Evolutionary conservation across 2,888 invertebrate species (phyloP), one percentile per base, ranked within the genome.

Genomic region (Notodonta dromedarius): DNA sequence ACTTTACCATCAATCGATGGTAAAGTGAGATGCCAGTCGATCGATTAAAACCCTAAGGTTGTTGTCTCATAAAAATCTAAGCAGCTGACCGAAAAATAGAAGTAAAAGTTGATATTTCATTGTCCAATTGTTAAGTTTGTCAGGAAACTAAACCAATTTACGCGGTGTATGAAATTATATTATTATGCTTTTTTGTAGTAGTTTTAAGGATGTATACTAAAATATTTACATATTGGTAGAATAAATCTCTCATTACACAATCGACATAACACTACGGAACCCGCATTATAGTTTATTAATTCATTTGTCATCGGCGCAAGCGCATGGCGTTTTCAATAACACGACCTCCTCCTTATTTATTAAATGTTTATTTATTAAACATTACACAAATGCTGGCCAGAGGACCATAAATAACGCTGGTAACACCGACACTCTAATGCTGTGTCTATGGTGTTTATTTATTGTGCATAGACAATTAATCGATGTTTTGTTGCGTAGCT

Each of bases 321-420:
- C 70, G 67, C 60, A 73, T 24, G 67, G 72, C 77, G 73, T 76
- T 78, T 78, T 76, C 70, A 76, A 76, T 78, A 77, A 78, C 60
- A 65, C 67, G 64, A 69, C 66, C 72, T 76, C 70, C 63, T 70
- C 73, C 68, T 61, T 70, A 74, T 70, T 75, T 72, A 75, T 71
- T 73, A 64, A 72, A 72, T 74, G 69, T 77, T 74, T 73, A 74
- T 75, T 76, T 77, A 79, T 78, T 74, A 76, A 64, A 70, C 67
- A 72, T 71, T 72, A 73, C 71, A 76, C 70, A 77, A 77, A 74
- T 71, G 69, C 66, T 73, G 65, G 65, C 65, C 51, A 57, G 61
- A 48, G 40, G 56, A 62, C 72, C 68, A 72, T 81, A 76, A 78
- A 79, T 79, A 78, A 76, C 70, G 59, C 58, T 67, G 68, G 70